These are phyloP conservation scores for Gobius niger DNA, from an alignment of 2,113 vertebrate genomes.

Conservation along the genomic window DNA sequence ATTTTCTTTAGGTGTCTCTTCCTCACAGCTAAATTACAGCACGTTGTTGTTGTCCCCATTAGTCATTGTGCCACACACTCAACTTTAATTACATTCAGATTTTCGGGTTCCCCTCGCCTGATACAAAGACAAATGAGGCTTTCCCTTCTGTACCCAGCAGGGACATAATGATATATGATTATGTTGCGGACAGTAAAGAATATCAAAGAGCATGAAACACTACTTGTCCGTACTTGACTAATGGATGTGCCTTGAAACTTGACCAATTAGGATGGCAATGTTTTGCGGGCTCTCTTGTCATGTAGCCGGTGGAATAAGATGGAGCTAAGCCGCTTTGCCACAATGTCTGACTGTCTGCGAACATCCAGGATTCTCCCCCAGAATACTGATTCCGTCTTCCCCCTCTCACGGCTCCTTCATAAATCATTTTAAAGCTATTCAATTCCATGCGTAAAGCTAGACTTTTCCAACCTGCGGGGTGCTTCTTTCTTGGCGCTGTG, in stretches of 20 bases:
- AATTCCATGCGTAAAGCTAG: slow-evolving; percentile 43
- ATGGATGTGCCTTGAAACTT: slow-evolving; percentile 37
- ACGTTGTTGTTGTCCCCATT: slow-evolving; percentile 22
- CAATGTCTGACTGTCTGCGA: slow-evolving; percentile 27
- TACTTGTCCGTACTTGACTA: slow-evolving; percentile 24
- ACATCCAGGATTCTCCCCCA: slow-evolving; percentile 9
- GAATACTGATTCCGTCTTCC: slow-evolving; percentile 47
- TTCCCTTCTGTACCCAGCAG: slow-evolving; percentile 20
- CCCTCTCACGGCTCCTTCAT: slow-evolving; percentile 21
- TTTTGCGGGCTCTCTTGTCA: slow-evolving; percentile 20
- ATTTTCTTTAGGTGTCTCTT: background rate
- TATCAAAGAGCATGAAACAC: slow-evolving; percentile 18
- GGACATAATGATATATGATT: slow-evolving; percentile 37
- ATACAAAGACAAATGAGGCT: slow-evolving; percentile 14
- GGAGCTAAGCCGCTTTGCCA: slow-evolving; percentile 38
- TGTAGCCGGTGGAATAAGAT: slow-evolving; percentile 21
- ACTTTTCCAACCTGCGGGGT: slow-evolving; percentile 18
- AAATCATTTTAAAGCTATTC: slow-evolving; percentile 49
- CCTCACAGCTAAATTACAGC: slow-evolving; percentile 26
- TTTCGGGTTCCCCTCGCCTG: slow-evolving; percentile 21
- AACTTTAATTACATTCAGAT: slow-evolving; percentile 29
- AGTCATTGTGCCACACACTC: slow-evolving; percentile 30
- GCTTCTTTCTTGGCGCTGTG: slow-evolving; percentile 7
- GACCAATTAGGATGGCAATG: slow-evolving; percentile 45
- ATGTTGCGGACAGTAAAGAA: slow-evolving; percentile 46